phyloP scores from a whole-genome alignment of 1,140 invertebrate genomes.

The Drosophila trapezifrons region DNA sequence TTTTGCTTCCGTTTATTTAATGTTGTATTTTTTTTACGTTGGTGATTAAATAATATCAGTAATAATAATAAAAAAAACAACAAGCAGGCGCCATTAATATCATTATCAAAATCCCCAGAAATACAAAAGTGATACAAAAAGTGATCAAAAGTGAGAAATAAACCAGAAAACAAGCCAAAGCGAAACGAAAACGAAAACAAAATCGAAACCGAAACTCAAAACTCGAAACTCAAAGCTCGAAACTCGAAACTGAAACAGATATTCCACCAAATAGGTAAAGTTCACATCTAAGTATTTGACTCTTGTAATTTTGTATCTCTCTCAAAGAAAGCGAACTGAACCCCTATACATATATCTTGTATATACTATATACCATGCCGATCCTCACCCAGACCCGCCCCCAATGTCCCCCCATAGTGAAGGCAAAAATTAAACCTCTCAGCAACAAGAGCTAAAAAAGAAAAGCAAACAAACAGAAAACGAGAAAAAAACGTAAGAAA shows the following conservation, averaged over 20 bases:
- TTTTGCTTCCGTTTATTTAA: slow-evolving; percentile 7
- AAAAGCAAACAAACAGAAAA: slow-evolving; percentile 26
- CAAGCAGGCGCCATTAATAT: slow-evolving; percentile 2
- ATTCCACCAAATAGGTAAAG: slow-evolving; percentile 72
- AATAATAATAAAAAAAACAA: neutral
- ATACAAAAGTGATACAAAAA: slow-evolving; percentile 33
- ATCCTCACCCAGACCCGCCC: slow-evolving; percentile 49
- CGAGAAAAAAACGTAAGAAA: neutral
- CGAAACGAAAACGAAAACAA: slow-evolving; percentile 25
- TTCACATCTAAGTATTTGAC: slow-evolving; percentile 54
- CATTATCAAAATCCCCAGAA: slow-evolving; percentile 15
- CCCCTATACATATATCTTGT: slow-evolving; percentile 15
- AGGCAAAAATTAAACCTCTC: slow-evolving; percentile 32
- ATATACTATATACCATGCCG: slow-evolving; percentile 27
- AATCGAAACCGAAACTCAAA: slow-evolving; percentile 6
- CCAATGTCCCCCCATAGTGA: slow-evolving; percentile 20
- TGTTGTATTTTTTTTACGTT: slow-evolving; percentile 14
- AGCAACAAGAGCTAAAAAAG: slow-evolving; percentile 21
- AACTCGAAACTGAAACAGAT: slow-evolving; percentile 33
- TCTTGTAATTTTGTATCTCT: slow-evolving; percentile 23
- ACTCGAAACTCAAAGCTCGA: slow-evolving; percentile 7
- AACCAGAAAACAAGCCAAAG: slow-evolving; percentile 17
- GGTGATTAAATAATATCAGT: neutral
- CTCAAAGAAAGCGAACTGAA: slow-evolving; percentile 10
- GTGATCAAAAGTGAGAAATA: slow-evolving; percentile 21